Percentiles rank a stretch among this genome's conserved stretches.
phyloP scores from a whole-genome alignment of 2,797 vertebrate species.

The Salmo trutta region DNA sequence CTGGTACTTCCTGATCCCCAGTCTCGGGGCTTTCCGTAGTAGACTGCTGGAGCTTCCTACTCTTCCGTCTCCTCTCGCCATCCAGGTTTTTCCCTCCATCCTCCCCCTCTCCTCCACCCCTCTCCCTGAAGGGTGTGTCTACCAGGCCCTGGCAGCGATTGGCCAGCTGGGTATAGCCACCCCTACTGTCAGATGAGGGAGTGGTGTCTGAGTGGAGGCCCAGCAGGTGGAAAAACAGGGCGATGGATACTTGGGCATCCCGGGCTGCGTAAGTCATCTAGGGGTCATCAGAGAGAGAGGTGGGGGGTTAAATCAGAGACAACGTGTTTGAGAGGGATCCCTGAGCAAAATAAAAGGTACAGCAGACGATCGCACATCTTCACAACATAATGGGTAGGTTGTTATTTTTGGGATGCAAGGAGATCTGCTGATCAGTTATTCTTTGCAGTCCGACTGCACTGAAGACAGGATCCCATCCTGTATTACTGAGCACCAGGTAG shows the following conservation, averaged over 20 bases:
- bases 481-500: too few relatives aligned
- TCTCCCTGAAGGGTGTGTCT: conserved; percentile 87
- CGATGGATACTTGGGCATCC: conserved; percentile 92
- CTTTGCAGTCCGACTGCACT: too few relatives aligned
- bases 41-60: conserved; percentile 53
- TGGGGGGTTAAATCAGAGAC: too few relatives aligned
- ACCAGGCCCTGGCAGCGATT: conserved; percentile 85
- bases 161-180: conserved; percentile 73
- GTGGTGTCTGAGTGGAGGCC: conserved; percentile 65
- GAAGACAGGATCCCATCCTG: too few relatives aligned
- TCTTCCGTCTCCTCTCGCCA: conserved; percentile 68
- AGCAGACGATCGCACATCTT: too few relatives aligned
- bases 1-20: conserved; percentile 83
- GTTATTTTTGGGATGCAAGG: too few relatives aligned
- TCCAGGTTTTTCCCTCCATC: conserved; percentile 42
- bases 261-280: conserved; percentile 90
- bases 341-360: too few relatives aligned
- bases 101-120: conserved; percentile 63
- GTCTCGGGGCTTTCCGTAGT: conserved; percentile 66
- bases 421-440: too few relatives aligned
- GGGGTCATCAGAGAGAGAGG: not conserved
- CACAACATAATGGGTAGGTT: too few relatives aligned
- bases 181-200: conserved; percentile 33
- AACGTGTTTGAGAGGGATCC: too few relatives aligned
- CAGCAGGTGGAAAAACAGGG: conserved; percentile 88